A percentile compares a stretch with the other conserved stretches of the same genome.
These are phyloP conservation scores for Athalia circularis DNA, from an alignment of 2,888 invertebrate genomes.

Conservation along the genomic window DNA sequence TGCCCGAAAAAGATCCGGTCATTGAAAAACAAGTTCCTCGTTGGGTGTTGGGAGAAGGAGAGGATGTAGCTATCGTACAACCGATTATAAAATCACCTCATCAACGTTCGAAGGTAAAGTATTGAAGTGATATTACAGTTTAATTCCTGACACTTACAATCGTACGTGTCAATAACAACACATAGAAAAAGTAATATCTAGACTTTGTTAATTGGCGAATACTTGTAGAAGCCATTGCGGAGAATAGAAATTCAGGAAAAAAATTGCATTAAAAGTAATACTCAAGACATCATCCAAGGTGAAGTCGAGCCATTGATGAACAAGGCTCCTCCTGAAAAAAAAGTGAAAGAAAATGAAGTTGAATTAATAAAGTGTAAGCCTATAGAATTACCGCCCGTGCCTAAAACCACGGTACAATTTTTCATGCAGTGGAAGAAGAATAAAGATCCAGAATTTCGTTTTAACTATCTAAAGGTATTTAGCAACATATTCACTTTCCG, in stretches of 20 bases:
- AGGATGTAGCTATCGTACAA: constrained; percentile 71
- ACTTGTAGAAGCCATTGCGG: constrained; percentile 77
- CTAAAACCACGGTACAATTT: constrained; percentile 82
- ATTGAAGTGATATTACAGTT: constrained; percentile 34
- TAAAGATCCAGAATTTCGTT: constrained; percentile 75
- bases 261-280: constrained; percentile 65
- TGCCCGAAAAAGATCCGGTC: constrained; percentile 46
- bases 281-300: constrained; percentile 49
- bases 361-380: constrained; percentile 24
- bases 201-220: constrained; percentile 13
- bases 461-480: constrained; percentile 78
- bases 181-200: neutral
- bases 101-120: constrained; percentile 78
- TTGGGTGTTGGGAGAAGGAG: constrained; percentile 73
- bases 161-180: neutral
- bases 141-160: constrained; percentile 34
- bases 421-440: constrained; percentile 79
- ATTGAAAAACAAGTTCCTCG: constrained; percentile 68
- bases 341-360: constrained; percentile 46
- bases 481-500: constrained; percentile 4
- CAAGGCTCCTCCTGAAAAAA: constrained; percentile 49
- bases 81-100: constrained; percentile 80
- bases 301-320: constrained; percentile 46
- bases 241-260: constrained; percentile 76
- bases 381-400: constrained; percentile 72